These are phyloP conservation scores for Sebastiscus albofasciatus DNA, from an alignment of 2,797 vertebrate genomes.

Conservation along the genomic window DNA sequence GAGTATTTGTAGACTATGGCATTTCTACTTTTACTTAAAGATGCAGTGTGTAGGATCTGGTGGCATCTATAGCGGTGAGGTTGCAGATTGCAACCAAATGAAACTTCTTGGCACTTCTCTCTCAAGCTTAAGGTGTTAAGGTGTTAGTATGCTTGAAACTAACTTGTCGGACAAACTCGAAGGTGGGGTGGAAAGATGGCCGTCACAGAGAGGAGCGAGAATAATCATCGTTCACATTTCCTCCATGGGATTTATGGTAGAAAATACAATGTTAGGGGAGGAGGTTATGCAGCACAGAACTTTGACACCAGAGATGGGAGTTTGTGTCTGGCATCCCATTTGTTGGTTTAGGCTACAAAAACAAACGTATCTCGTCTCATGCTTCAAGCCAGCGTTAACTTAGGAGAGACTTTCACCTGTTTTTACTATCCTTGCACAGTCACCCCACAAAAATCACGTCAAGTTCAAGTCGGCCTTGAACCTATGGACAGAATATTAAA, in stretches of 20 bases:
- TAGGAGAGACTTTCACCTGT: neutral
- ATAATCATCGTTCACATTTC: neutral
- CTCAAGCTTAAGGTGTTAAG: no score
- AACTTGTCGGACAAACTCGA: neutral
- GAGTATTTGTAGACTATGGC: no score
- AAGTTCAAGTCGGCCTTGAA: no score
- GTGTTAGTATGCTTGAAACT: neutral
- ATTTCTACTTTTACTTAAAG: no score
- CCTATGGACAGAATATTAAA: no score
- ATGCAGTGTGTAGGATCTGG: no score
- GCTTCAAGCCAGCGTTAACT: no score
- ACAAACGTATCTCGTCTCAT: neutral
- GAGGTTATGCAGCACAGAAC: neutral
- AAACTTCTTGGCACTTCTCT: no score
- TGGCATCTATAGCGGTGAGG: no score
- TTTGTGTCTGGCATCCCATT: neutral
- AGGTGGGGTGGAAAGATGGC: neutral
- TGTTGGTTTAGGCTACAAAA: neutral
- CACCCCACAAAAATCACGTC: no score
- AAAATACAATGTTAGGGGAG: neutral
- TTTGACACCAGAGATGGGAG: neutral
- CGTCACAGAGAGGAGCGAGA: neutral
- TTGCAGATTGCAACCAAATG: no score
- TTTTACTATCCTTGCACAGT: no score
- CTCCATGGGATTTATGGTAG: neutral